These are phyloP conservation scores for Tryphoninae sp. DNA, from an alignment of 2,888 invertebrate genomes.

Conservation along the genomic window DNA sequence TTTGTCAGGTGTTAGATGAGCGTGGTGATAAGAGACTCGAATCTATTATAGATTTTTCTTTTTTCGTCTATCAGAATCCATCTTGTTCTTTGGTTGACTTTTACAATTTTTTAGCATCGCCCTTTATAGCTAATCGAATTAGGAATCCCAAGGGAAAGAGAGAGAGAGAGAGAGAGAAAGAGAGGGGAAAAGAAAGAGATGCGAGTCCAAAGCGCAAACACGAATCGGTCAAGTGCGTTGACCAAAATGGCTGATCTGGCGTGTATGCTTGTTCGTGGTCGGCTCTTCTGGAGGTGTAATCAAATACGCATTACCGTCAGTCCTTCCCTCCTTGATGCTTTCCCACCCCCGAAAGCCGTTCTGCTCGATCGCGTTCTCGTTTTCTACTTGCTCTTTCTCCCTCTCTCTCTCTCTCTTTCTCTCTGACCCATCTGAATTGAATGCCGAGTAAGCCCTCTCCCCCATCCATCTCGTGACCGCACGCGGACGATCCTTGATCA, in stretches of 20 bases:
- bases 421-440: constrained; percentile 47
- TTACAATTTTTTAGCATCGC: constrained; percentile 15
- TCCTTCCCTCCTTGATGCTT: constrained; percentile 62
- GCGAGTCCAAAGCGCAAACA: constrained; percentile 34
- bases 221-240: constrained; percentile 60
- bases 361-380: constrained; percentile 44
- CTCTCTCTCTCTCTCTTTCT: constrained; percentile 22
- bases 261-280: constrained; percentile 49
- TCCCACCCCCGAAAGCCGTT: constrained; percentile 62
- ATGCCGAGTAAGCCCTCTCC: constrained; percentile 27
- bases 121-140: constrained; percentile 45
- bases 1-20: too few species aligned
- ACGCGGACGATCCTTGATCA: constrained; percentile 57
- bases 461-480: constrained; percentile 55
- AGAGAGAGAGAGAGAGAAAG: neutral
- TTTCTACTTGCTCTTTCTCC: constrained; percentile 29
- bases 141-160: constrained; percentile 7
- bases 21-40: too few species aligned
- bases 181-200: constrained; percentile 7
- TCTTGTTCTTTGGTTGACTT: neutral
- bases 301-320: constrained; percentile 78
- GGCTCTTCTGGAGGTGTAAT: constrained; percentile 72
- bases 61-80: neutral
- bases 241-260: constrained; percentile 71
- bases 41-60: too few species aligned